These are phyloP conservation scores for Magallana nippona DNA, from an alignment of 2,888 invertebrate genomes.

Conservation along the genomic window DNA sequence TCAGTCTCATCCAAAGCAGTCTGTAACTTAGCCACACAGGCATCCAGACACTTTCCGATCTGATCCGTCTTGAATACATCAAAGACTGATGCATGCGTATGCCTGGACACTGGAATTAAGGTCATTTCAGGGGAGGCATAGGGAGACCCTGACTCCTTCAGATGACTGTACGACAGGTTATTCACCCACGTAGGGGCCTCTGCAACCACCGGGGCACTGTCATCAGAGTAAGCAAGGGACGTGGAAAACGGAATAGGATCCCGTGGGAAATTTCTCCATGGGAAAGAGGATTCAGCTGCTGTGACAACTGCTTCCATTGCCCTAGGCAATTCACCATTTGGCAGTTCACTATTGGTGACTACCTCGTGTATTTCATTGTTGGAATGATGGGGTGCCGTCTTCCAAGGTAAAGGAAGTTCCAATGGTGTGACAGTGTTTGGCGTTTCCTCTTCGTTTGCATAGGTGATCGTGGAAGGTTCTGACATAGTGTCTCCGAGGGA, in stretches of 20 bases:
- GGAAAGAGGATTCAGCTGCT: slow-evolving; percentile 92
- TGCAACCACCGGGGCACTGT: slow-evolving; percentile 81
- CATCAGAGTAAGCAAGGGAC: slow-evolving; percentile 61
- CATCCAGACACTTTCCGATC: slow-evolving; percentile 37
- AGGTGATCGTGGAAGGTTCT: slow-evolving; percentile 19
- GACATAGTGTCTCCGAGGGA: neutral
- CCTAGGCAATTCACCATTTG: neutral
- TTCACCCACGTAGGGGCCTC: slow-evolving; percentile 98
- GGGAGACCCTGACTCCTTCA: slow-evolving; percentile 72
- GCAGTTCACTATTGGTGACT: neutral
- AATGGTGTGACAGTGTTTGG: neutral
- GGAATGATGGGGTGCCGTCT: neutral
- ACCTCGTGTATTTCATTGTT: neutral
- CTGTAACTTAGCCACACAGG: slow-evolving; percentile 40
- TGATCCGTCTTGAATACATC: slow-evolving; percentile 62
- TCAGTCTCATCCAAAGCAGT: slow-evolving; percentile 36
- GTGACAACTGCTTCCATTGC: slow-evolving; percentile 33
- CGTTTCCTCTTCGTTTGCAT: neutral
- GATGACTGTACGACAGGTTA: slow-evolving; percentile 91
- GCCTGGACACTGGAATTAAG: slow-evolving; percentile 57
- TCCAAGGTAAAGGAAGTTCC: neutral
- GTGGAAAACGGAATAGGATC: slow-evolving; percentile 63
- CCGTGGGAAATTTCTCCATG: slow-evolving; percentile 84
- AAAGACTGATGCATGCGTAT: slow-evolving; percentile 64
- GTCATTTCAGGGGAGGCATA: slow-evolving; percentile 72